Evolutionary conservation across 2,797 vertebrate genomes (phyloP).

Genomic region (Mus caroli): DNA sequence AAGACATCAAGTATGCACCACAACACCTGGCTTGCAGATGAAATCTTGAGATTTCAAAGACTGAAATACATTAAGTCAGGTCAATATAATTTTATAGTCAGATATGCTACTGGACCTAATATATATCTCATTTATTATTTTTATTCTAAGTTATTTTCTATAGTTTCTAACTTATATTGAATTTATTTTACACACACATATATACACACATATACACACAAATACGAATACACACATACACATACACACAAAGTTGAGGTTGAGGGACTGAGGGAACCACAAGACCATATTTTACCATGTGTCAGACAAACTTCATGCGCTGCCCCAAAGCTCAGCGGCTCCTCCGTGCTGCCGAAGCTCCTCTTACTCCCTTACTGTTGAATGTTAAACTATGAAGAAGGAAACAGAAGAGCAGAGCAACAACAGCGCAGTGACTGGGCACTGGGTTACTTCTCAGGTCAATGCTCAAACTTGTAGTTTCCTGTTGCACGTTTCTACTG

Average conservation of each 20-base stretch:
- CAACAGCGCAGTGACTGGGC: not conserved
- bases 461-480: not conserved
- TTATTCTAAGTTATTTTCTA: not conserved
- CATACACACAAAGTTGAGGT: not conserved
- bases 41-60: constrained; percentile 54
- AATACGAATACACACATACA: not conserved
- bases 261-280: not conserved
- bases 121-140: not conserved
- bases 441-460: not conserved
- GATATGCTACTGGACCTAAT: constrained; percentile 36
- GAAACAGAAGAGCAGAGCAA: not conserved
- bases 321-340: not conserved
- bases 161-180: not conserved
- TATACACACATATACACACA: no score
- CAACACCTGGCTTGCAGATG: not conserved
- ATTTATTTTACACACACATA: not conserved
- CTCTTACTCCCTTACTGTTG: not conserved
- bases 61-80: constrained; percentile 31
- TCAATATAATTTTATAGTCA: constrained; percentile 11
- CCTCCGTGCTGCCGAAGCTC: not conserved
- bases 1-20: not conserved
- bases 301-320: not conserved
- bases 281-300: not conserved
- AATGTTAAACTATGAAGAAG: constrained; percentile 16
- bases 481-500: not conserved